Percentiles rank a stretch among this genome's conserved stretches.
Conservation (phyloP, 1,140 invertebrate species). For the Piezodorus guildinii region DNA sequence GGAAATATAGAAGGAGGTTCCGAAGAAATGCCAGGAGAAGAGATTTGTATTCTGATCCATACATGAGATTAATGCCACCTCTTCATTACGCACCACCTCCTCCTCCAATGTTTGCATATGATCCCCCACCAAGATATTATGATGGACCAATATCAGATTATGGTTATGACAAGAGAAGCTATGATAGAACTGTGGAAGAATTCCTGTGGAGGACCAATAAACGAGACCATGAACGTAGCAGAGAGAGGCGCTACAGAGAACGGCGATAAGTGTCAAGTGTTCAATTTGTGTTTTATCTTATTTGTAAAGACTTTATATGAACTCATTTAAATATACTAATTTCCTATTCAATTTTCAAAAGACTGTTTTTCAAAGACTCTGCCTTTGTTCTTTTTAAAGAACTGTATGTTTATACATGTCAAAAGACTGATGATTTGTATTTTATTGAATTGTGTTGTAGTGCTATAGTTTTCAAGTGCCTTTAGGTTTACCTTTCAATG, state of each 20-base stretch:
- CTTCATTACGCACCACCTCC: conserved; percentile 43
- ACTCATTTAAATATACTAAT: conserved; percentile 8
- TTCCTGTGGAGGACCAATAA: conserved; percentile 65
- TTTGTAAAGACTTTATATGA: conserved; percentile 13
- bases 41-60: conserved; percentile 59
- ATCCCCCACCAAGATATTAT: conserved; percentile 59
- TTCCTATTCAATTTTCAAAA: background rate
- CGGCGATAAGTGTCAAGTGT: conserved; percentile 5
- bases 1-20: conserved; percentile 63
- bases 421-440: too few species aligned
- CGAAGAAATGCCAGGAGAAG: conserved; percentile 50
- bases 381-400: conserved; percentile 6
- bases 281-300: background rate
- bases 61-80: conserved; percentile 43
- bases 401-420: too few species aligned
- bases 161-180: conserved; percentile 57
- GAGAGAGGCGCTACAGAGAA: conserved; percentile 1
- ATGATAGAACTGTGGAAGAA: conserved; percentile 82
- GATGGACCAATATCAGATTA: conserved; percentile 56
- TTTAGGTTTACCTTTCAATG: too few species aligned
- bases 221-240: conserved; percentile 38
- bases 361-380: conserved; percentile 10
- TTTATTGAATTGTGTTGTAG: too few species aligned
- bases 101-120: conserved; percentile 47
- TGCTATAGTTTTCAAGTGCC: too few species aligned